Evolutionary conservation across 2,888 invertebrate genomes (phyloP).

Genomic region (Drosophila paramelanica): DNA sequence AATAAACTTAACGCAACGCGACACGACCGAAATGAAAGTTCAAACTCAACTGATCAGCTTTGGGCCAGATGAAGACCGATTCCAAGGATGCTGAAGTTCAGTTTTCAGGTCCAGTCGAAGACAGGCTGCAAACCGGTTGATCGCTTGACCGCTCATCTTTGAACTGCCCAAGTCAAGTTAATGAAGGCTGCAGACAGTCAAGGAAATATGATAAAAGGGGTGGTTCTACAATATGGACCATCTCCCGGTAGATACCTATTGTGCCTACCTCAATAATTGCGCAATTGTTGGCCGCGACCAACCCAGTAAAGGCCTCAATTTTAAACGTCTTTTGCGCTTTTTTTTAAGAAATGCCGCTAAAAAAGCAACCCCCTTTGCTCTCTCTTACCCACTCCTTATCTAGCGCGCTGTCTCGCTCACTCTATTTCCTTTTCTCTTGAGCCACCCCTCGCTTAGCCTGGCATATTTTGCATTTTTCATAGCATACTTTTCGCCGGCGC

Average conservation of each 20-base stretch:
- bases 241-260: constrained; percentile 26
- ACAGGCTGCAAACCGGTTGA: constrained; percentile 74
- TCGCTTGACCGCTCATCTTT: constrained; percentile 64
- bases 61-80: constrained; percentile 33
- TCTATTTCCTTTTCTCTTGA: background rate
- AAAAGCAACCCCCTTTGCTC: constrained; percentile 26
- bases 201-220: constrained; percentile 36
- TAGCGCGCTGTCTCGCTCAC: constrained; percentile 1
- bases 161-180: constrained; percentile 70
- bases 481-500: constrained; percentile 63
- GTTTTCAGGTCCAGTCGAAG: constrained; percentile 65
- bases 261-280: constrained; percentile 79
- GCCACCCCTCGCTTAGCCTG: constrained; percentile 37
- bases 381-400: background rate
- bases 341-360: constrained; percentile 26
- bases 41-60: constrained; percentile 75
- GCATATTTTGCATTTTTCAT: constrained; percentile 50
- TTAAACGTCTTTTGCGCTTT: constrained; percentile 50
- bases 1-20: constrained; percentile 60
- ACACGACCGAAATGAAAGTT: constrained; percentile 79
- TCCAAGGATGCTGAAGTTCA: constrained; percentile 54
- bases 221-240: constrained; percentile 12
- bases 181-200: constrained; percentile 42
- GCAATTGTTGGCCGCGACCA: constrained; percentile 60
- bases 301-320: constrained; percentile 44